These are phyloP conservation scores for Eospalax fontanierii DNA, from an alignment of 2,797 vertebrate genomes.

Conservation along the genomic window DNA sequence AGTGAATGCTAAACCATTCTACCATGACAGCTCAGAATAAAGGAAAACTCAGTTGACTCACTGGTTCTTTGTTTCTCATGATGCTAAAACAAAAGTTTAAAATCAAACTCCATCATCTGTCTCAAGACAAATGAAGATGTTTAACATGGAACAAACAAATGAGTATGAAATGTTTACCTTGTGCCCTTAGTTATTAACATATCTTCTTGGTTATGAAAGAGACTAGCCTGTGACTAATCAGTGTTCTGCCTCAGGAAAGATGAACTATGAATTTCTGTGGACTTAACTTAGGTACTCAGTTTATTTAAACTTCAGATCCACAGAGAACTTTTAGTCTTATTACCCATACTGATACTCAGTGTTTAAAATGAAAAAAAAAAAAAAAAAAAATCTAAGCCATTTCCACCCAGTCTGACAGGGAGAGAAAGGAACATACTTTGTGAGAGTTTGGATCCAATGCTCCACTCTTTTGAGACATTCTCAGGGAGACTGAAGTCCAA, in stretches of 20 bases:
- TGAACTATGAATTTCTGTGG: not conserved
- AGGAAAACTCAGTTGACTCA: not conserved
- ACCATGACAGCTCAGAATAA: not conserved
- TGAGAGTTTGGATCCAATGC: not conserved
- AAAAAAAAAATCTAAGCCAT: not conserved
- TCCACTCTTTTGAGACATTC: not conserved
- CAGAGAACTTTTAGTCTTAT: not conserved
- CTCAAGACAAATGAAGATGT: not conserved
- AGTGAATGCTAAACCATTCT: no score
- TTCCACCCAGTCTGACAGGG: slow-evolving; percentile 23
- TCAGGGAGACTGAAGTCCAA: not conserved
- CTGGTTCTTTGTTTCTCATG: not conserved
- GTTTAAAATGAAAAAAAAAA: slow-evolving; percentile 44
- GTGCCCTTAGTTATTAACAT: not conserved
- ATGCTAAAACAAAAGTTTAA: not conserved
- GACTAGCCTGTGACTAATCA: not conserved
- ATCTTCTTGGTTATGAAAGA: not conserved
- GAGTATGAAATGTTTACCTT: not conserved
- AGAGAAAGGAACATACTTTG: not conserved
- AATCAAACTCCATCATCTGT: not conserved
- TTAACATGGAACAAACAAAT: not conserved
- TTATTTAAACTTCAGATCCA: not conserved
- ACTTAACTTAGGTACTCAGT: not conserved
- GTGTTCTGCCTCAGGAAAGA: not conserved
- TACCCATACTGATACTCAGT: not conserved